phyloP scores from a whole-genome alignment of 2,113 vertebrate genomes.

The Aramus guarauna region DNA sequence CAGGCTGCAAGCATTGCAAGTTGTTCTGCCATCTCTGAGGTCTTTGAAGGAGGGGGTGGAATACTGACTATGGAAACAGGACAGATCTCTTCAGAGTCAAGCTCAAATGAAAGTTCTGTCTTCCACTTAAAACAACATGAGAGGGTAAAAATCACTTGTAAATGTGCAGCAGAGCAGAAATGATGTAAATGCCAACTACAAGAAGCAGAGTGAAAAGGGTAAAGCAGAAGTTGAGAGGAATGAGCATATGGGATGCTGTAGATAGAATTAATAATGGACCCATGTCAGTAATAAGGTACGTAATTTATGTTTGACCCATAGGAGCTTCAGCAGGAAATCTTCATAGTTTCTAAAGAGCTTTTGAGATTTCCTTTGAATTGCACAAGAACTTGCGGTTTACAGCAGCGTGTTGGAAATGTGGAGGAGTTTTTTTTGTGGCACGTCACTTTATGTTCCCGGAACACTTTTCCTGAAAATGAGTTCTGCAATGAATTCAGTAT shows the following conservation, averaged over 20 bases:
- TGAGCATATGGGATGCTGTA: background rate
- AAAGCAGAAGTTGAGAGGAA: background rate
- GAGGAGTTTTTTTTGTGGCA: background rate
- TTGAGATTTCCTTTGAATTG: background rate
- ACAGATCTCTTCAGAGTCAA: background rate
- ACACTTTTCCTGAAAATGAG: background rate
- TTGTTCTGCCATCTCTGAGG: background rate
- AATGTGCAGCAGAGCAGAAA: no score
- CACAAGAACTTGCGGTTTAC: background rate
- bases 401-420: background rate
- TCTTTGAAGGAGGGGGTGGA: background rate
- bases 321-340: background rate
- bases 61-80: background rate
- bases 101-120: no score
- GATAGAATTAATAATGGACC: background rate
- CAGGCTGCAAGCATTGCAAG: background rate
- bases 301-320: background rate
- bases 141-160: no score
- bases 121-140: no score
- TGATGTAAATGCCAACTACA: no score
- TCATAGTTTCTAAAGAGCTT: background rate
- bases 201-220: background rate
- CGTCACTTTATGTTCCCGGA: background rate
- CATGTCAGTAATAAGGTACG: fast-evolving
- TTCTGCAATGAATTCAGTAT: background rate